Evolutionary conservation across 1,140 invertebrate species (phyloP).

Genomic region (Brachionus manjavacas): DNA sequence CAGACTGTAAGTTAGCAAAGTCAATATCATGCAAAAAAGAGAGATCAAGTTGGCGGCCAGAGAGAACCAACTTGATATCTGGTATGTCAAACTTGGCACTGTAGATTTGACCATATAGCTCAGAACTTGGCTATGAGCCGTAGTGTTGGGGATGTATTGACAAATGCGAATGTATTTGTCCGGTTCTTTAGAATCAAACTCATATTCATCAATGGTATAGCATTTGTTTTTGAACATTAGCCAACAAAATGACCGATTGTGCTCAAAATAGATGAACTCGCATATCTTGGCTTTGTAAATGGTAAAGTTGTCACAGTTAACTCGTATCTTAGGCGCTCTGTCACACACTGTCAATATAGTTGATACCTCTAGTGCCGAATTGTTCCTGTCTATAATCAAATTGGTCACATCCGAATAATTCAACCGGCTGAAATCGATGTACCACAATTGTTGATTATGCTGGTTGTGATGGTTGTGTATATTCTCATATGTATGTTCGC

Average conservation of each 20-base stretch:
- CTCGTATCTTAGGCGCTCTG: slow-evolving; percentile 33
- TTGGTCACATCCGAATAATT: slow-evolving; percentile 29
- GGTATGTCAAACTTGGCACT: neutral
- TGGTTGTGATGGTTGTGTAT: neutral
- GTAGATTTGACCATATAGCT: neutral
- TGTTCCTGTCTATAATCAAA: neutral
- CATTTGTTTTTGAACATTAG: neutral
- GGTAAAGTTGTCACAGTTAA: slow-evolving; percentile 18
- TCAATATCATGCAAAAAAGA: slow-evolving; percentile 47
- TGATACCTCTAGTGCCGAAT: neutral
- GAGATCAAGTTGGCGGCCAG: slow-evolving; percentile 46
- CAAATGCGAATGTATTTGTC: slow-evolving; percentile 32
- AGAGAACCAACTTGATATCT: slow-evolving; percentile 22
- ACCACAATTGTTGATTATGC: neutral
- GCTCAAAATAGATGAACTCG: neutral
- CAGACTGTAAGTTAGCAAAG: slow-evolving; percentile 56
- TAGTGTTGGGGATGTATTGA: neutral
- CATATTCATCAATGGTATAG: slow-evolving; percentile 39
- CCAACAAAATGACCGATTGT: slow-evolving; percentile 20
- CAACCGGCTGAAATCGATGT: neutral
- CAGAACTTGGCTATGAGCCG: neutral
- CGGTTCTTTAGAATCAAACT: slow-evolving; percentile 4
- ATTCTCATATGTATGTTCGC: neutral
- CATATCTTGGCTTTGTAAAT: neutral
- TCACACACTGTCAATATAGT: neutral